phyloP scores from a whole-genome alignment of 2,113 vertebrate species.

The Cariama cristata region DNA sequence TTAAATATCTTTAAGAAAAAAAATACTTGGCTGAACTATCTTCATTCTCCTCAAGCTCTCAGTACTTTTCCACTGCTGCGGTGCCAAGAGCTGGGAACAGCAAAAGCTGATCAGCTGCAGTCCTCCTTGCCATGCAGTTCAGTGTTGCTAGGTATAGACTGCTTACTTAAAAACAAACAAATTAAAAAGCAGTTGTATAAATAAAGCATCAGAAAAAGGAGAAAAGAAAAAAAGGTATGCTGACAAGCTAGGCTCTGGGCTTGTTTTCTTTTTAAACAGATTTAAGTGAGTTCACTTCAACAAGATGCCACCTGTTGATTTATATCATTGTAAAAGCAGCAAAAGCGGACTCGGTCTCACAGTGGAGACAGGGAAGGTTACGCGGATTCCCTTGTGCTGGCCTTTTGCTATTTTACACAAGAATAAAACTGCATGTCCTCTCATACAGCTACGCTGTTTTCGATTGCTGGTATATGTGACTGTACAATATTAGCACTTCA shows the following conservation, averaged over 20 bases:
- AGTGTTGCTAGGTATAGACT: conserved; percentile 22
- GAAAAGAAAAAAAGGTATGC: not conserved
- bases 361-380: not conserved
- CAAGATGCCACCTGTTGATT: not conserved
- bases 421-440: not conserved
- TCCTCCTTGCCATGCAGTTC: not conserved
- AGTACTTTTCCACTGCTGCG: conserved; percentile 73
- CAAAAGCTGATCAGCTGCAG: conserved; percentile 51
- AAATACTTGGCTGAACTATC: conserved; percentile 63
- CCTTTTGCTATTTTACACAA: not conserved
- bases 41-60: conserved; percentile 50
- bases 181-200: not conserved
- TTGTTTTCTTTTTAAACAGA: not conserved
- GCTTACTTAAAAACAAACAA: not conserved
- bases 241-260: not conserved
- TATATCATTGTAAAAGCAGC: not conserved
- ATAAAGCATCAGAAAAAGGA: not conserved
- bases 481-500: not conserved
- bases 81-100: conserved; percentile 37
- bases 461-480: not conserved
- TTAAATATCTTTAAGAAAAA: conserved; percentile 60
- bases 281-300: not conserved
- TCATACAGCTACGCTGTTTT: not conserved
- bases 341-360: not conserved
- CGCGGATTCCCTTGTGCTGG: not conserved